Percentiles rank a stretch among this genome's conserved stretches.
These are phyloP conservation scores for Crematogaster levior DNA, from an alignment of 2,888 invertebrate genomes.

Conservation along the genomic window DNA sequence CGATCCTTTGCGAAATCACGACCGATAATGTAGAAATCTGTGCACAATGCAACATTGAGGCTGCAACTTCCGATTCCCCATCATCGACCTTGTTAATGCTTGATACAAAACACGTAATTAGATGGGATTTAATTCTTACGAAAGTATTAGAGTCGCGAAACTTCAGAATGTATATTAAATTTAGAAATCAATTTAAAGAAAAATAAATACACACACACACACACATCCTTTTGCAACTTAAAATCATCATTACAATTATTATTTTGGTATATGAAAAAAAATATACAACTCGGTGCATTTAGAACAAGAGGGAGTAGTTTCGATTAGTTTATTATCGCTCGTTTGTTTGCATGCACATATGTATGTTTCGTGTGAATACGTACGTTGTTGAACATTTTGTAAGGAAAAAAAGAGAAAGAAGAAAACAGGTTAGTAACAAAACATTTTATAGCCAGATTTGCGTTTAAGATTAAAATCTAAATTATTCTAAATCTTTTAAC, in stretches of 20 bases:
- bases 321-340: conserved; percentile 16
- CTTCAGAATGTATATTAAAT: not conserved
- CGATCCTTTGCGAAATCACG: conserved; percentile 52
- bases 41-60: not conserved
- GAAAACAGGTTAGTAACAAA: not conserved
- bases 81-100: not conserved
- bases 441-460: not conserved
- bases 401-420: not conserved
- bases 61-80: not conserved
- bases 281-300: not conserved
- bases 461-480: no score
- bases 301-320: not conserved
- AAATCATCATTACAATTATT: not conserved
- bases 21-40: conserved; percentile 78
- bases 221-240: not conserved
- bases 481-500: not conserved
- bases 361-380: not conserved
- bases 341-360: not conserved
- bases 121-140: not conserved
- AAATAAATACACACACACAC: no score
- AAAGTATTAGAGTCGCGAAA: not conserved
- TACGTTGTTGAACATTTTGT: not conserved
- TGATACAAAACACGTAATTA: not conserved
- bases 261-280: not conserved
- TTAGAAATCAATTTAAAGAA: not conserved